Conservation (phyloP, 2,113 vertebrate genomes). For the Callorhinus ursinus region DNA sequence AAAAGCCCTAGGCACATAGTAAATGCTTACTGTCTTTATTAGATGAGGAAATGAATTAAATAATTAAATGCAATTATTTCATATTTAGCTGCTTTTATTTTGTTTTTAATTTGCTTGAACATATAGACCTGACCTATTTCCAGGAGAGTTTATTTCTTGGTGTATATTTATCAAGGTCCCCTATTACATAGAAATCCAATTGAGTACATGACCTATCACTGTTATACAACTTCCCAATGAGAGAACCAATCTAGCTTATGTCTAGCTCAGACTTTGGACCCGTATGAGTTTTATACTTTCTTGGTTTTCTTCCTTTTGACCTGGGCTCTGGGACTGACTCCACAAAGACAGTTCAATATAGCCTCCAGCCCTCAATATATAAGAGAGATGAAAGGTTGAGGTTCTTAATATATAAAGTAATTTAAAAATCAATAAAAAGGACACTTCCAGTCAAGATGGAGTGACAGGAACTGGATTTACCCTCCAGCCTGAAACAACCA, state of each 20-base stretch:
- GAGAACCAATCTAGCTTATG: background rate
- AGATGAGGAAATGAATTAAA: slow-evolving; percentile 30
- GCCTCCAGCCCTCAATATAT: background rate
- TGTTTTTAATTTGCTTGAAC: background rate
- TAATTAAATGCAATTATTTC: slow-evolving; percentile 27
- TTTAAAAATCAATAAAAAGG: slow-evolving; percentile 47
- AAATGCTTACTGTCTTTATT: slow-evolving; percentile 8
- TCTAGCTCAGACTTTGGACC: background rate
- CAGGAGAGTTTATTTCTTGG: background rate
- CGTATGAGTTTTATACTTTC: background rate
- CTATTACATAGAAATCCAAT: background rate
- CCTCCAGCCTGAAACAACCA: background rate
- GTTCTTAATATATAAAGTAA: slow-evolving; percentile 50
- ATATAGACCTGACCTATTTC: background rate
- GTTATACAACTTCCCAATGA: background rate
- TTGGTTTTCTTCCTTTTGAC: slow-evolving; percentile 31
- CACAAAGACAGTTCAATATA: slow-evolving; percentile 31
- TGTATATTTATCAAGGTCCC: background rate
- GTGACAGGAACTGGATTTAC: background rate
- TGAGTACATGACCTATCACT: background rate
- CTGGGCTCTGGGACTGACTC: background rate
- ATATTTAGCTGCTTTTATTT: slow-evolving; percentile 14
- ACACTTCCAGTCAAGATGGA: background rate
- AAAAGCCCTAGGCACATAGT: background rate
- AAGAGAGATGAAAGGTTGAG: slow-evolving; percentile 4